These are phyloP conservation scores for Eretmochelys imbricata DNA, from an alignment of 2,113 vertebrate species.

Conservation along the genomic window DNA sequence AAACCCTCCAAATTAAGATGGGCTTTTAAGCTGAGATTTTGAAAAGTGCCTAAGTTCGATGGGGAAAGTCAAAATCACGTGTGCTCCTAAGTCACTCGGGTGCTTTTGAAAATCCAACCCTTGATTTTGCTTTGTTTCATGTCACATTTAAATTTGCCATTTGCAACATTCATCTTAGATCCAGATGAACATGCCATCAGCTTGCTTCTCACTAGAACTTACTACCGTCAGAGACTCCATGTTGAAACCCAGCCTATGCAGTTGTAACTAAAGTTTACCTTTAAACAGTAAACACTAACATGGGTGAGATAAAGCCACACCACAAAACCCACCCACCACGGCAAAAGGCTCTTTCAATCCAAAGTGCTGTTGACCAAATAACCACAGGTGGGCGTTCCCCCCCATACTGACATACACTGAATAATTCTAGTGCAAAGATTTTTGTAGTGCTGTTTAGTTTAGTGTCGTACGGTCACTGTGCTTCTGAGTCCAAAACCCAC, in stretches of 20 bases:
- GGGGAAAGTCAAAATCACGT: neutral
- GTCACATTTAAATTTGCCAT: neutral
- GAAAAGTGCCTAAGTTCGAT: neutral
- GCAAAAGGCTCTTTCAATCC: neutral
- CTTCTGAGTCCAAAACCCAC: neutral
- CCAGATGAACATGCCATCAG: neutral
- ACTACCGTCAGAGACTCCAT: neutral
- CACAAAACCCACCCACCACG: conserved; percentile 50
- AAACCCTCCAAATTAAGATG: neutral
- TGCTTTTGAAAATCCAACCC: neutral
- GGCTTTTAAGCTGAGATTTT: neutral
- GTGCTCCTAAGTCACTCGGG: fast-evolving
- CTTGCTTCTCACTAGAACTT: neutral
- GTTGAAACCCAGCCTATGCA: neutral
- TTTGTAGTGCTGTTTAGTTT: neutral
- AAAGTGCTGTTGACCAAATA: conserved; percentile 49
- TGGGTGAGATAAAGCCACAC: conserved; percentile 2
- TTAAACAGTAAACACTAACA: conserved; percentile 42
- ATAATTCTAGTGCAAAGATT: neutral
- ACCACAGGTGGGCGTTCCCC: conserved; percentile 31
- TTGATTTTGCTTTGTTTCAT: neutral
- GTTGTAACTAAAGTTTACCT: conserved; percentile 15
- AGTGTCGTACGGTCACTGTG: neutral
- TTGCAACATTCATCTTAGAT: neutral
- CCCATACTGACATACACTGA: neutral